A percentile compares a stretch with the other conserved stretches of the same genome.
Conservation (phyloP, 1,140 invertebrate species). For the Bombus pyrosoma region DNA sequence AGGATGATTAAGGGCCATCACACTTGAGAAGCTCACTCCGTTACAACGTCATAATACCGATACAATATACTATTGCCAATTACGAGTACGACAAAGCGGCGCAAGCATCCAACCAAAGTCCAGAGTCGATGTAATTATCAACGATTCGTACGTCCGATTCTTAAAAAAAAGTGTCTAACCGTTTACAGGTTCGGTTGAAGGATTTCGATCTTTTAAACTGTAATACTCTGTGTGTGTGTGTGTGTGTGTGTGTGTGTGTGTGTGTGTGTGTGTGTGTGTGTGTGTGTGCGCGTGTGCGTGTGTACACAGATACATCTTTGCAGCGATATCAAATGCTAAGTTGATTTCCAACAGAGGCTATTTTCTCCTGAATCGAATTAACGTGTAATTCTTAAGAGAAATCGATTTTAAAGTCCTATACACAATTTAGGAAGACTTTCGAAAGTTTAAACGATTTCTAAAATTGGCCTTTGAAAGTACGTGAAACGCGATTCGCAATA, state of each 20-base stretch:
- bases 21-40: background rate
- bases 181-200: background rate
- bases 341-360: background rate
- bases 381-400: background rate
- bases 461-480: background rate
- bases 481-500: constrained; percentile 1
- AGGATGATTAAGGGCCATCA: background rate
- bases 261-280: too few species aligned
- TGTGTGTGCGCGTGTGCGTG: too few species aligned
- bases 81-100: background rate
- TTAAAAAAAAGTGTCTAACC: background rate
- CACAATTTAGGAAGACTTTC: background rate
- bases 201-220: too few species aligned
- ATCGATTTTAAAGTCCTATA: background rate
- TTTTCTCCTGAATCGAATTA: background rate
- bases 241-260: too few species aligned
- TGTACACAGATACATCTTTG: too few species aligned
- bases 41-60: background rate
- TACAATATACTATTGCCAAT: constrained; percentile 14
- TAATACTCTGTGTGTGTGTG: background rate
- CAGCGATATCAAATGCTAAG: background rate
- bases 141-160: background rate
- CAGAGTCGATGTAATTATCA: background rate
- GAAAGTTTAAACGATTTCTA: background rate
- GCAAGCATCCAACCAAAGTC: background rate